phyloP scores from a whole-genome alignment of 37 sponge, comb jelly and placozoan species.

The Dysidea cf. avara region DNA sequence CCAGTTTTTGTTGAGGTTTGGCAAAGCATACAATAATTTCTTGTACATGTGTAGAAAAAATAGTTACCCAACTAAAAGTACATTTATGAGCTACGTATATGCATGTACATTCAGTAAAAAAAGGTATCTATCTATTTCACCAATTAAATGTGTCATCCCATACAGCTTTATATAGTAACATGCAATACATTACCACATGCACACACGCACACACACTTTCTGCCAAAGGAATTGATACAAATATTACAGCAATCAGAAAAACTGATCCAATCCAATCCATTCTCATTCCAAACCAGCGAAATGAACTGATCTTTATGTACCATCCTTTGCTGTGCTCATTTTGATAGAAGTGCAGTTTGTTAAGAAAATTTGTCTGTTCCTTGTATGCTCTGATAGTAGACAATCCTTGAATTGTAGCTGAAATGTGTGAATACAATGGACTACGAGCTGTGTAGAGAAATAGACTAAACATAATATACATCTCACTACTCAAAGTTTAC shows the following conservation, averaged over 20 bases:
- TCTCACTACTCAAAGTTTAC: background rate
- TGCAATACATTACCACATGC: no score
- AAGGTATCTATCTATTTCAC: no score
- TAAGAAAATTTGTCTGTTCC: no score
- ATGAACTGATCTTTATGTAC: constrained; percentile 6
- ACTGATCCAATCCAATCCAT: constrained; percentile 25
- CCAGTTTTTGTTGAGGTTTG: no score
- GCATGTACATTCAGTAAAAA: no score
- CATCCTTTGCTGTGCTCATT: constrained; percentile 43
- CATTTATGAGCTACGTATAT: no score
- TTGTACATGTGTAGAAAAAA: no score
- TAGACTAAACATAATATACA: background rate
- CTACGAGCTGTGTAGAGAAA: constrained; percentile 44
- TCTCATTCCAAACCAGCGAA: constrained; percentile 47
- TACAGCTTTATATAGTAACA: no score
- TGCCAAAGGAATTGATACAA: constrained; percentile 29
- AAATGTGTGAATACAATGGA: constrained; percentile 56
- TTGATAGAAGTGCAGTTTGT: constrained; percentile 31
- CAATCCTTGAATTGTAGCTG: constrained; percentile 47
- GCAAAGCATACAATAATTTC: no score
- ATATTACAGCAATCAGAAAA: constrained; percentile 16
- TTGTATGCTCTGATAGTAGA: constrained; percentile 44
- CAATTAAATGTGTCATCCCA: no score
- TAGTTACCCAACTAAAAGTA: no score
- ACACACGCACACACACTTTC: constrained; percentile 9